These are phyloP conservation scores for Arizona elegans DNA, from an alignment of 2,113 vertebrate genomes.

Conservation along the genomic window DNA sequence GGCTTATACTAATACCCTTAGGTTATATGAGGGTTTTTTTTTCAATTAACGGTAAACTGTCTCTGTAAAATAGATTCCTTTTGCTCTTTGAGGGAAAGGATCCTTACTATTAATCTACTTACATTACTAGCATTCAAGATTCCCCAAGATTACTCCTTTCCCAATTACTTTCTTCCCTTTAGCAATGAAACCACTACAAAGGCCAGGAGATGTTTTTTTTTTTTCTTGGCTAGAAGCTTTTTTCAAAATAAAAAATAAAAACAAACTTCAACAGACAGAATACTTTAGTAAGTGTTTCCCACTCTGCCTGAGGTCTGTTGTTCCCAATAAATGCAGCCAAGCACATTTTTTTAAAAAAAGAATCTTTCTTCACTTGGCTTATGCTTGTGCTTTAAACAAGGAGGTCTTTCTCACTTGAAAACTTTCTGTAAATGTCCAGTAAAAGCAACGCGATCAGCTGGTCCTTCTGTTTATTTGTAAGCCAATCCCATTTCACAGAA, in stretches of 20 bases:
- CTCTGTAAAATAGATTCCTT: neutral
- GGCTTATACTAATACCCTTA: neutral
- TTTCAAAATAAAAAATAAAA: neutral
- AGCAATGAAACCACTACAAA: constrained; percentile 53
- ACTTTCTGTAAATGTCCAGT: constrained; percentile 15
- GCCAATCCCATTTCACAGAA: neutral
- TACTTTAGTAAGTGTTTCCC: constrained; percentile 39
- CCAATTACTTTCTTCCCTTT: constrained; percentile 32
- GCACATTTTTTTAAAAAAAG: neutral
- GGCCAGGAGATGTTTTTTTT: neutral
- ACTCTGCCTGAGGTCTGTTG: neutral
- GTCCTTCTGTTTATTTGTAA: constrained; percentile 60
- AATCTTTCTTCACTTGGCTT: neutral
- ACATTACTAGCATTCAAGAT: constrained; percentile 17
- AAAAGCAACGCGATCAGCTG: constrained; percentile 31
- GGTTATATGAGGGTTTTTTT: neutral
- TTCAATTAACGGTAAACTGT: neutral
- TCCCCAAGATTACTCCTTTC: constrained; percentile 12
- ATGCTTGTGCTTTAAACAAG: constrained; percentile 56
- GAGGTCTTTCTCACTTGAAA: constrained; percentile 57
- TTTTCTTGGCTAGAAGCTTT: constrained; percentile 45
- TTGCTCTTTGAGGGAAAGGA: neutral
- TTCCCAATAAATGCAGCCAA: constrained; percentile 26
- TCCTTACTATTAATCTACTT: neutral
- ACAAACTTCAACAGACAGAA: neutral